Base-by-base conservation (phyloP, 2,888 invertebrate genomes). In the Drosophila parthenogenetica region DNA sequence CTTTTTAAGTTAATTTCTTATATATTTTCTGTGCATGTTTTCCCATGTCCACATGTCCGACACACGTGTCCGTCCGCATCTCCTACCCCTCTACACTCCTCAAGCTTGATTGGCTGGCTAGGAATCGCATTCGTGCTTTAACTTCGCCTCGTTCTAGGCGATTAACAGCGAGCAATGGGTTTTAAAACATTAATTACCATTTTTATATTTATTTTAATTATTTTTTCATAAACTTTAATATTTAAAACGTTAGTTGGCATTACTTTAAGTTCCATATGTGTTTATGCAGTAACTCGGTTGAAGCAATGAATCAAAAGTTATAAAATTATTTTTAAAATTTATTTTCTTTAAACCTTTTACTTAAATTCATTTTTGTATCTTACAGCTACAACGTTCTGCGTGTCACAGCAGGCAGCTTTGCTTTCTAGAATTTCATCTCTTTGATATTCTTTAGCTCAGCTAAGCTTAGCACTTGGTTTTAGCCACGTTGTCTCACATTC, bases 1-100 rank as follows among this genome's bases (percentile, higher is more conserved):
- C 85, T 86, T 86, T 85, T 89, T 85, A 89, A 86, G 89, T 87
- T 84, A 85, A 85, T 89, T 85, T 85, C 89, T 89, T 77, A 75
- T 73, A 68, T 72, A 68, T 79, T 73, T 79, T 73, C 45, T 62
- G 67, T 67, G 87, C 76, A 66, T 76, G 79, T 73, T 75, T 67
- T 79, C 68, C 73, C 72, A 60, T 29, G 29, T 29, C 77, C 55
- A 70, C 83, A 63, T 69, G 68, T 59, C 48, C 68, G 53, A 22
- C 53, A 46, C 57, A 32, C 48, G 40, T 16, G 39, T 43, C 35
- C 11, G n/a, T 16, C 37, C 22, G 16, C 46, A 19, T 19, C 3
- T 19, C 29, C 32, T 50, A 3, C 43, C 7, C 29, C 29, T 5
- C 29, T 2, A 29, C 5, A 32, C 46, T 51, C 49, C 69, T 40